These are phyloP conservation scores for Glaucopsyche alexis DNA, from an alignment of 2,888 invertebrate genomes.

Conservation along the genomic window DNA sequence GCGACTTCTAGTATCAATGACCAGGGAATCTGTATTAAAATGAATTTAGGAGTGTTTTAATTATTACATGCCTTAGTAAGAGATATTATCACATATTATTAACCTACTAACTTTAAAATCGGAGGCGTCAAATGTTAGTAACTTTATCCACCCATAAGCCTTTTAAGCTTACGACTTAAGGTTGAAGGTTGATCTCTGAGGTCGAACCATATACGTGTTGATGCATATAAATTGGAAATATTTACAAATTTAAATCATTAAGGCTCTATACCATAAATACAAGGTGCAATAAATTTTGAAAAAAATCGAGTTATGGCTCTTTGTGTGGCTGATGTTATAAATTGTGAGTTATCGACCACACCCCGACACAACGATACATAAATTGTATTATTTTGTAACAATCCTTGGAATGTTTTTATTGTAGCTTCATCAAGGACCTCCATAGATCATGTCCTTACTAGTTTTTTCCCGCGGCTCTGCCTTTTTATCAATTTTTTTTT, in stretches of 20 bases:
- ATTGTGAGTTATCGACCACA: neutral
- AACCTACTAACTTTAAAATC: neutral
- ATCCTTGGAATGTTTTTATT: neutral
- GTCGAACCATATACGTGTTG: constrained; percentile 19
- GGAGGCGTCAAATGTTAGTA: constrained; percentile 11
- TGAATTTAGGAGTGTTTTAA: no score
- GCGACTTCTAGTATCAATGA: no score
- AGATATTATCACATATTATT: neutral
- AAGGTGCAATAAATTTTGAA: constrained; percentile 1
- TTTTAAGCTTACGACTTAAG: neutral
- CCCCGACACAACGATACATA: neutral
- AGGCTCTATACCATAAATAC: constrained; percentile 14
- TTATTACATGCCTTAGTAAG: no score
- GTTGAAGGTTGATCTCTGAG: neutral
- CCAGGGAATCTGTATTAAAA: no score
- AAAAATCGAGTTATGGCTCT: constrained; percentile 18
- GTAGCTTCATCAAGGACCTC: neutral
- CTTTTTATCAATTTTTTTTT: no score
- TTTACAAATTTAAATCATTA: constrained; percentile 23
- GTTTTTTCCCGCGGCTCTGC: neutral
- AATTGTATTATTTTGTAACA: neutral
- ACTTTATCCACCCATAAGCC: constrained; percentile 5
- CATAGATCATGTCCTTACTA: neutral
- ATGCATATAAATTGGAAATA: constrained; percentile 7
- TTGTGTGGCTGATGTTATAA: neutral